Evolutionary conservation across 2,797 vertebrate genomes (phyloP), one percentile per base, ranked within the genome.

Genomic region (Periparus ater): DNA sequence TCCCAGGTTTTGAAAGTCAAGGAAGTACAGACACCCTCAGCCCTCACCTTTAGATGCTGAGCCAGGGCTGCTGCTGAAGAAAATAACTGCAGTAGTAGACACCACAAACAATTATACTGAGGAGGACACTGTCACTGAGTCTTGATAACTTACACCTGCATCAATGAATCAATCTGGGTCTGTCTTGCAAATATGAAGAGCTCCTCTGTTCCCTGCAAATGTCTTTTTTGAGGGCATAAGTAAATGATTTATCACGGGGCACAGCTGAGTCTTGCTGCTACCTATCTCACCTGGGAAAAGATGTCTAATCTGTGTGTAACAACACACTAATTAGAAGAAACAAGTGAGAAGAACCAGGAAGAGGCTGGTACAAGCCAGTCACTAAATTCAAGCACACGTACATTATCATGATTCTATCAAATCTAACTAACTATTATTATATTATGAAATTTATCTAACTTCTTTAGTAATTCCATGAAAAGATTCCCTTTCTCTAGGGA

Each of bases 111-210:
- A 44, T 50, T 72, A 13, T 3, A 53, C 29, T 2, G 36, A 95
- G 54, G 40, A 93, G 54, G 76, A 77, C 15, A 78, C 88, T 29
- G 48, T 44, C 42, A 50, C 32, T 0, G 32, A 97, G 36, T 95
- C 96, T 54, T 40, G 88, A 94, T 72, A 74, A 95, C 79, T 91
- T 97, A 97, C 38, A 98, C 25, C 38, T 95, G 40, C 75, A 85
- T 58, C 5, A 85, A 30, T 19, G 58, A 94, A 51, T 19, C 74
- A 60, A 74, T 92, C 54, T 91, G 54, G 14, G 40, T 53, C 36
- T 62, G 21, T 36, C 71, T 34, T 50, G 29, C 19, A 85, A 42
- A 76, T 57, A 13, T 7, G 2, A 85, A 80, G 19, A 80, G 17
- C 27, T 57, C 17, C 34, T 78, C 48, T 74, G 7, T 21, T 85